phyloP scores from a whole-genome alignment of 2,113 vertebrate species.

The Triplophysa dalaica region DNA sequence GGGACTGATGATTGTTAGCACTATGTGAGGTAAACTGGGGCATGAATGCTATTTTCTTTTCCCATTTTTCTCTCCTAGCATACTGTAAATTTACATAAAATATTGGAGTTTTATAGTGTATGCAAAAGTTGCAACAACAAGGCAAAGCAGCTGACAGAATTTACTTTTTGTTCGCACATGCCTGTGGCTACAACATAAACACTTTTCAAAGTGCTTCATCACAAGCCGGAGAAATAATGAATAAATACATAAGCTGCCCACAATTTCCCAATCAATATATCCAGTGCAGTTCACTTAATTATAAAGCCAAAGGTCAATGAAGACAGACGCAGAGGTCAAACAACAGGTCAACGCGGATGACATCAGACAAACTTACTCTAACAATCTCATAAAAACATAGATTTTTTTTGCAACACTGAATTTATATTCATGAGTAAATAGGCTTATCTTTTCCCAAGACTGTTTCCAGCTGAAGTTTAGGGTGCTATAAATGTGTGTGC shows the following conservation, averaged over 20 bases:
- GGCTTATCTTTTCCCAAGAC: neutral
- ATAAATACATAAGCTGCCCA: conserved; percentile 36
- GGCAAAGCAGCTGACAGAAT: neutral
- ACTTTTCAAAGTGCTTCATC: conserved; percentile 18
- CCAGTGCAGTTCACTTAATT: conserved; percentile 45
- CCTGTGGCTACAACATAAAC: conserved; percentile 37
- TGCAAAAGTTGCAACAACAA: too few species aligned
- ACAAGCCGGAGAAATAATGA: conserved; percentile 18
- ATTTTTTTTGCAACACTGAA: neutral
- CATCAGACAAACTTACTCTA: conserved; percentile 8
- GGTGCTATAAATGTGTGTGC: neutral
- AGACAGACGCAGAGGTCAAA: conserved; percentile 8
- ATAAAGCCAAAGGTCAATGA: conserved; percentile 41
- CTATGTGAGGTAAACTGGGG: neutral
- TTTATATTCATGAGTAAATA: neutral
- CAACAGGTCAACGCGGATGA: conserved; percentile 10
- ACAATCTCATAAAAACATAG: conserved; percentile 34
- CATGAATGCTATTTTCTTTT: neutral
- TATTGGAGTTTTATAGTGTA: too few species aligned
- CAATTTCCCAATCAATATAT: conserved; percentile 41
- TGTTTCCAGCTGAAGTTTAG: neutral
- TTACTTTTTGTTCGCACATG: conserved; percentile 12
- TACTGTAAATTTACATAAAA: too few species aligned
- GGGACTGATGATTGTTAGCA: neutral
- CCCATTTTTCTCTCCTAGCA: too few species aligned